Conservation (phyloP, 1,140 invertebrate genomes). For the Tetramorium simillimum region DNA sequence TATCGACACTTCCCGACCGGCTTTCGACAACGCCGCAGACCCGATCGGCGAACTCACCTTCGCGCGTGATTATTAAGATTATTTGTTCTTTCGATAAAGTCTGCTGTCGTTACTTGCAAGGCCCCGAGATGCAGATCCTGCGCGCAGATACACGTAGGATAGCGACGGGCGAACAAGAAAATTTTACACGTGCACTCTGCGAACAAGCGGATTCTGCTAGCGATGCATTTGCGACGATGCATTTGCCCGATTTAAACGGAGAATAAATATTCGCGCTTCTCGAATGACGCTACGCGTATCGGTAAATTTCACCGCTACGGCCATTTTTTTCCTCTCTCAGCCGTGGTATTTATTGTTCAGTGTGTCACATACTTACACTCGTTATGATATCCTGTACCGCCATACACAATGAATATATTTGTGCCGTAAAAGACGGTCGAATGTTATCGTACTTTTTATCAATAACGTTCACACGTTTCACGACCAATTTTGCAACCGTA, state of each 20-base stretch:
- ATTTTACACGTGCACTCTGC: slow-evolving; percentile 6
- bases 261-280: slow-evolving; percentile 8
- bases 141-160: slow-evolving; percentile 14
- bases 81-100: slow-evolving; percentile 55
- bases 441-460: slow-evolving; percentile 63
- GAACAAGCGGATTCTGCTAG: not conserved
- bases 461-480: slow-evolving; percentile 52
- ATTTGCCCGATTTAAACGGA: slow-evolving; percentile 6
- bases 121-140: slow-evolving; percentile 21
- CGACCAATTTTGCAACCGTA: slow-evolving; percentile 16
- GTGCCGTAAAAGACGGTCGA: not conserved
- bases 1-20: slow-evolving; percentile 53
- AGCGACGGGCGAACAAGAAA: not conserved
- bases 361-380: slow-evolving; percentile 28
- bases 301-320: slow-evolving; percentile 27
- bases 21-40: slow-evolving; percentile 54
- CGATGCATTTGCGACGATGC: too few species aligned
- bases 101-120: slow-evolving; percentile 1
- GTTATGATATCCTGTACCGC: slow-evolving; percentile 31
- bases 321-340: not conserved
- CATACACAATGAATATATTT: slow-evolving; percentile 22
- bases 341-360: slow-evolving; percentile 39
- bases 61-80: slow-evolving; percentile 50
- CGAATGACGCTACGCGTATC: not conserved
- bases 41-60: not conserved